Evolutionary conservation across 2,113 vertebrate species (phyloP).

Genomic region (Columbina picui): DNA sequence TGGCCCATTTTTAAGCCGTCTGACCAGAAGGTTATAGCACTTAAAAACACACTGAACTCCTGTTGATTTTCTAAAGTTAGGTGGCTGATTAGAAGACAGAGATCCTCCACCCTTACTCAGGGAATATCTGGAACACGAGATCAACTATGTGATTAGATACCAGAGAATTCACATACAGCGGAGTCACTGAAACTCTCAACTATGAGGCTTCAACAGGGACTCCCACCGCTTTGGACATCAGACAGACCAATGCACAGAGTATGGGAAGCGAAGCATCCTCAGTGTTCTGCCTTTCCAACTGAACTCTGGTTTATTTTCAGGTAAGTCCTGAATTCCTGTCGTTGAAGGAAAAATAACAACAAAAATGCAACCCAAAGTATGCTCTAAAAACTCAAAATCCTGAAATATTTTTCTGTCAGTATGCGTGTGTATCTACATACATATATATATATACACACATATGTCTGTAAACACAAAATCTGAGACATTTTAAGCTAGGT

Average conservation of each 20-base stretch:
- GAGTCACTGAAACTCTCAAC: neutral
- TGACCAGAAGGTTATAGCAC: neutral
- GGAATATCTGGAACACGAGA: neutral
- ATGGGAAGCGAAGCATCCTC: neutral
- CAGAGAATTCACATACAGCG: neutral
- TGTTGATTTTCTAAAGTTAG: neutral
- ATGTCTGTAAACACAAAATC: neutral
- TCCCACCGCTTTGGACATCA: neutral
- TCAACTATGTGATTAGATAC: neutral
- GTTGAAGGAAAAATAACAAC: neutral
- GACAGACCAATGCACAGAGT: neutral
- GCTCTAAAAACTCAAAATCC: neutral
- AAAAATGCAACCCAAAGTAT: neutral
- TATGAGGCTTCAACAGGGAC: neutral
- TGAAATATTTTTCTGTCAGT: neutral
- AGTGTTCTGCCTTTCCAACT: neutral
- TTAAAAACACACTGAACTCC: neutral
- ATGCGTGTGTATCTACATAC: neutral
- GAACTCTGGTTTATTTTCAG: neutral
- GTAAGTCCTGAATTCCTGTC: neutral
- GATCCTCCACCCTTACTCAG: neutral
- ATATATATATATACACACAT: fast-evolving
- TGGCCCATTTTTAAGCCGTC: neutral
- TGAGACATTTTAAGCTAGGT: neutral
- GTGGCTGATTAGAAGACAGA: neutral